A percentile compares a stretch with the other conserved stretches of the same genome.
Evolutionary conservation across 2,113 vertebrate species (phyloP).

Genomic region (Lampris megalopsis): DNA sequence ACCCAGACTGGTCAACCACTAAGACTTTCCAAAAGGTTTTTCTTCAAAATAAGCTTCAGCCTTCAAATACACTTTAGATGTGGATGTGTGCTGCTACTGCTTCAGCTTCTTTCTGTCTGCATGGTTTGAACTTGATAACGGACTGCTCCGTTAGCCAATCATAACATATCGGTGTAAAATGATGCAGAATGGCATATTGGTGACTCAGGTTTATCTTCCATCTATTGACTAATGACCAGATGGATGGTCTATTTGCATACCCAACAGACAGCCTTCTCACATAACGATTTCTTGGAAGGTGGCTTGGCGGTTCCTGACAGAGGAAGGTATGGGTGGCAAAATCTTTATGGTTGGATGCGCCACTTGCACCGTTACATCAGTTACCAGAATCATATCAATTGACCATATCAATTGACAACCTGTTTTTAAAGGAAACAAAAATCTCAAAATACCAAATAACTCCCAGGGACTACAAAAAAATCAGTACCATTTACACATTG

Average conservation of each 20-base stretch:
- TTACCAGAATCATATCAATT: neutral
- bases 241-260: slow-evolving; percentile 92
- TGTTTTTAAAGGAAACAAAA: no score
- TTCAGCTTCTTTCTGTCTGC: neutral
- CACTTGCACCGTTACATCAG: neutral
- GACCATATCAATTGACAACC: no score
- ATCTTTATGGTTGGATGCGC: slow-evolving; percentile 32
- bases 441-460: no score
- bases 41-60: neutral
- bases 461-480: no score
- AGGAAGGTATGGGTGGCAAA: slow-evolving; percentile 66
- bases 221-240: slow-evolving; percentile 81
- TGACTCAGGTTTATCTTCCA: slow-evolving; percentile 84
- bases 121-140: neutral
- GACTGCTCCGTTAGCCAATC: no score
- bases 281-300: slow-evolving; percentile 91
- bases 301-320: slow-evolving; percentile 67
- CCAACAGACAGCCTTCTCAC: slow-evolving; percentile 82
- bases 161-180: no score
- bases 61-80: neutral
- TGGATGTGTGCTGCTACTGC: neutral
- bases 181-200: slow-evolving; percentile 10
- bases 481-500: no score
- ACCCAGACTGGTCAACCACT: slow-evolving; percentile 73
- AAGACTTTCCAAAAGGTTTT: slow-evolving; percentile 47